Evolutionary conservation across 2,113 vertebrate species (phyloP).

Genomic region (Bagarius yarrelli): DNA sequence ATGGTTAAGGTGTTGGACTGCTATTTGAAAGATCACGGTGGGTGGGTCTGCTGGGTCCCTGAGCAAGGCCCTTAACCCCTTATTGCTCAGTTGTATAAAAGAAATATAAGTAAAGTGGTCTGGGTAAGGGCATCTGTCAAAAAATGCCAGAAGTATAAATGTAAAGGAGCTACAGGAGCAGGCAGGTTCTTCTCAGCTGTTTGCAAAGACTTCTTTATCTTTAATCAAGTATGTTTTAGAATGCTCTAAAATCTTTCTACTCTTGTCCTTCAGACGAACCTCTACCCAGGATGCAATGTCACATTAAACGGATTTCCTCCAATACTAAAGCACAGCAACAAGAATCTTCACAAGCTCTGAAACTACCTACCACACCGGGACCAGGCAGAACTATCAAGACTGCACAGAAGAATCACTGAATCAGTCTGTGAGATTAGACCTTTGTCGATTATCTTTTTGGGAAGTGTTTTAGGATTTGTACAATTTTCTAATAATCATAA

Average conservation of each 20-base stretch:
- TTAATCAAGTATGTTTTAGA: not conserved
- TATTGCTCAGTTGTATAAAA: no score
- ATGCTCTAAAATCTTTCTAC: no score
- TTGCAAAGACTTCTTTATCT: not conserved
- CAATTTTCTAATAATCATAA: constrained; percentile 40
- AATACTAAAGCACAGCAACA: constrained; percentile 40
- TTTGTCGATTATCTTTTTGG: constrained; percentile 4
- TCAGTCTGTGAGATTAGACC: not conserved
- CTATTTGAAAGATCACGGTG: no score
- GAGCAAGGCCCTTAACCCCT: no score
- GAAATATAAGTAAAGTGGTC: no score
- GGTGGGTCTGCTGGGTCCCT: no score
- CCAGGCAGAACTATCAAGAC: constrained; percentile 9
- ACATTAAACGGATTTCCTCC: constrained; percentile 1
- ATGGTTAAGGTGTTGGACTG: no score
- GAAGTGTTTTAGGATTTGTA: constrained; percentile 37
- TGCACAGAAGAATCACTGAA: not conserved
- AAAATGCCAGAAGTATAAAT: no score
- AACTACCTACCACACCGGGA: constrained; percentile 35
- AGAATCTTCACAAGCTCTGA: constrained; percentile 3
- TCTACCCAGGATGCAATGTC: not conserved
- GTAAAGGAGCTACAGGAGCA: no score
- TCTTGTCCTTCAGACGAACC: not conserved
- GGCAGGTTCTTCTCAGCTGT: not conserved
- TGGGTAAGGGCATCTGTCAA: no score